A percentile compares a stretch with the other conserved stretches of the same genome.
Evolutionary conservation across 53 echinoderm and acorn worm genomes (phyloP).

Genomic region (Glandiceps talaboti): DNA sequence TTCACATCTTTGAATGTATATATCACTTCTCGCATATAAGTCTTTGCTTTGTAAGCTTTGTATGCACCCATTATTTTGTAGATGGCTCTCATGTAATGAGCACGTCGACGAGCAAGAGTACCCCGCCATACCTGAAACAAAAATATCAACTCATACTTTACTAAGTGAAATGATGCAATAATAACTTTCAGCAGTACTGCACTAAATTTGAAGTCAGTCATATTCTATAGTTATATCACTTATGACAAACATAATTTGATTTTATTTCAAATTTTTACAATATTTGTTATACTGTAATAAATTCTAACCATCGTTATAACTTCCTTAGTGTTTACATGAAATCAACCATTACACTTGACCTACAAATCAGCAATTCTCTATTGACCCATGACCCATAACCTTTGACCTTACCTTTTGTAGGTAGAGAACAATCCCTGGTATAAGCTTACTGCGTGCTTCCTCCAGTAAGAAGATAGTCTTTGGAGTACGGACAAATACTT

Average conservation of each 20-base stretch:
- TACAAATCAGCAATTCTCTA: no score
- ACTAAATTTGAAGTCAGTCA: no score
- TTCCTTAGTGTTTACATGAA: no score
- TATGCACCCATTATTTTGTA: constrained; percentile 78
- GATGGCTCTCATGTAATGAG: constrained; percentile 61
- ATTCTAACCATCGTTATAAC: not conserved
- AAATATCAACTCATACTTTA: not conserved
- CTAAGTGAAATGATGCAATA: no score
- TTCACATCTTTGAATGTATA: constrained; percentile 60
- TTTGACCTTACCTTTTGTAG: constrained; percentile 63
- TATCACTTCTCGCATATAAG: constrained; percentile 62
- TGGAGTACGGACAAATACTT: constrained; percentile 93
- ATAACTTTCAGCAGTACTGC: no score
- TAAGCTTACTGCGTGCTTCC: constrained; percentile 56
- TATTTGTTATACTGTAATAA: no score
- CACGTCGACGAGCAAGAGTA: constrained; percentile 61
- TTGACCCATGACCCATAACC: no score
- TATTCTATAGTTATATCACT: no score
- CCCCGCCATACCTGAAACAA: constrained; percentile 73
- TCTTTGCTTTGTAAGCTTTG: constrained; percentile 56
- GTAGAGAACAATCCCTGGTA: constrained; percentile 74
- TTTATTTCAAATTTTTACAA: no score
- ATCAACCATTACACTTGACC: no score
- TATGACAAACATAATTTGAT: no score
- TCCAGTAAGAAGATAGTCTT: constrained; percentile 74